Percentiles rank a stretch among this genome's conserved stretches.
Conservation (phyloP, 2,113 vertebrate genomes). For the Tretioscincus oriximinensis region DNA sequence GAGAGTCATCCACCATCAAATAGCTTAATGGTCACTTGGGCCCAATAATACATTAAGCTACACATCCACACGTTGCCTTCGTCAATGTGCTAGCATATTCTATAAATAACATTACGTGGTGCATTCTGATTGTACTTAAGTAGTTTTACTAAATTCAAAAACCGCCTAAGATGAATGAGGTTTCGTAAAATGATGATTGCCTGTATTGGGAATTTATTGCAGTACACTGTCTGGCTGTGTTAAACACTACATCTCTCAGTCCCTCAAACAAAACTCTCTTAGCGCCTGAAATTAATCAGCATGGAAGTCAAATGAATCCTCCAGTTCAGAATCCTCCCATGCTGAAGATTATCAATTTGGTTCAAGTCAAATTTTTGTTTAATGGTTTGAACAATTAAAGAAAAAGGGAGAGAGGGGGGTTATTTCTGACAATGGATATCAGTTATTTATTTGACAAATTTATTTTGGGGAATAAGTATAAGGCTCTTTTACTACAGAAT, state of each 20-base stretch:
- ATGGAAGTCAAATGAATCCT: constrained; percentile 59
- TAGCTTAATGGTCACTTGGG: constrained; percentile 30
- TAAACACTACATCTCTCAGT: constrained; percentile 41
- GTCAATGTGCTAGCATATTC: constrained; percentile 24
- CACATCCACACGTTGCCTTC: constrained; percentile 26
- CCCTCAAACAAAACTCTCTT: constrained; percentile 41
- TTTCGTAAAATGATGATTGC: constrained; percentile 52
- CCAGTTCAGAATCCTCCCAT: constrained; percentile 44
- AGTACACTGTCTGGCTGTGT: constrained; percentile 16
- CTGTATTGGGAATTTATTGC: constrained; percentile 47
- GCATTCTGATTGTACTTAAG: constrained; percentile 47
- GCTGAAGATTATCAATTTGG: constrained; percentile 58
- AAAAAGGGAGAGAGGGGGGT: constrained; percentile 41
- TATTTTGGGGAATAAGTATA: constrained; percentile 64
- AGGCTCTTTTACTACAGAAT: constrained; percentile 44
- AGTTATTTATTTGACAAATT: constrained; percentile 61
- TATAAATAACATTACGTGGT: constrained; percentile 31
- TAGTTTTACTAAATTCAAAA: constrained; percentile 44
- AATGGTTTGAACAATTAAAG: constrained; percentile 53
- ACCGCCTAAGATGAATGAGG: constrained; percentile 49
- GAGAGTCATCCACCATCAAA: constrained; percentile 45
- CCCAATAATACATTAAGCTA: constrained; percentile 27
- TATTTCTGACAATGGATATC: constrained; percentile 55
- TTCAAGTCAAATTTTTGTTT: constrained; percentile 65
- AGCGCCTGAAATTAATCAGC: constrained; percentile 62